These are phyloP conservation scores for Diplodus sargus DNA, from an alignment of 2,797 vertebrate genomes.

Conservation along the genomic window DNA sequence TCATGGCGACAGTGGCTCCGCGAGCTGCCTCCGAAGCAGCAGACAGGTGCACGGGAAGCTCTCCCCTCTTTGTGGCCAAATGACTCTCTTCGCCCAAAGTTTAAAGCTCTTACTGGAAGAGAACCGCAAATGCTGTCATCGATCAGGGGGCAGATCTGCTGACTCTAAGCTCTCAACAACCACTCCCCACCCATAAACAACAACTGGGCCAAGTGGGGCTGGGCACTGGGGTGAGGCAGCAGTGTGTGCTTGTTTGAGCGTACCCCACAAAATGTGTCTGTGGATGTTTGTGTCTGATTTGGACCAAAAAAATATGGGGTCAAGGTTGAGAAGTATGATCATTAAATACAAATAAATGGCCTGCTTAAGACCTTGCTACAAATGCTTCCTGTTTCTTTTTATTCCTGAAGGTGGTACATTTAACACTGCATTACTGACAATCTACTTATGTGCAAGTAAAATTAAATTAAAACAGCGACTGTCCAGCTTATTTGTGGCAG, in stretches of 20 bases:
- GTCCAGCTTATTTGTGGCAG: too few relatives aligned
- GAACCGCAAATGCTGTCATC: conserved; percentile 85
- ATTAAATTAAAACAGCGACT: too few relatives aligned
- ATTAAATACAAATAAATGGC: conserved; percentile 34
- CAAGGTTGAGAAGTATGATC: conserved; percentile 11
- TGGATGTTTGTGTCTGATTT: conserved; percentile 24
- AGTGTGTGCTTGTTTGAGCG: conserved; percentile 42
- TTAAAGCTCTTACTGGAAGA: conserved; percentile 85
- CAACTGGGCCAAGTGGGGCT: conserved; percentile 72
- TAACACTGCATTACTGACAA: conserved; percentile 9
- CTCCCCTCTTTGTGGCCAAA: conserved; percentile 63
- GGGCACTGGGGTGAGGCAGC: conserved; percentile 65
- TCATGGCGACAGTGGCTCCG: conserved; percentile 36
- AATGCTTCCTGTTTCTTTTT: background rate
- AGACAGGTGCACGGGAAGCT: conserved; percentile 65
- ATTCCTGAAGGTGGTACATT: background rate
- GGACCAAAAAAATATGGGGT: conserved; percentile 14
- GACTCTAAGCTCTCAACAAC: conserved; percentile 81
- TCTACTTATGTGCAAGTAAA: conserved; percentile 10
- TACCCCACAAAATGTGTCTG: conserved; percentile 20
- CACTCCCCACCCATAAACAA: conserved; percentile 82
- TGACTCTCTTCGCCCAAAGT: conserved; percentile 71
- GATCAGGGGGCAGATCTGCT: conserved; percentile 86
- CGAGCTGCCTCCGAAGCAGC: conserved; percentile 26
- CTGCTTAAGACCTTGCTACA: background rate